phyloP scores from a whole-genome alignment of 1,140 invertebrate species.

The Ephestia elutella region DNA sequence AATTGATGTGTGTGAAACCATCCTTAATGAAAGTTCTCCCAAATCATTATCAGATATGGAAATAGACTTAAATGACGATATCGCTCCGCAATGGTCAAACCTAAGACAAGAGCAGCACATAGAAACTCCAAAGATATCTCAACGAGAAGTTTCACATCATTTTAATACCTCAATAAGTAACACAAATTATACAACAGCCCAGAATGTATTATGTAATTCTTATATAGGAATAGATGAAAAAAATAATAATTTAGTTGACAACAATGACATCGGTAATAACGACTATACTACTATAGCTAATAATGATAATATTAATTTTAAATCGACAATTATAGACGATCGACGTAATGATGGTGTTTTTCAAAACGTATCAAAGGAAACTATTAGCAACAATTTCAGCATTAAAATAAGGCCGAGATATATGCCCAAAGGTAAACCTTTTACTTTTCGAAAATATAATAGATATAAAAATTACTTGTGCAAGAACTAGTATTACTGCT shows the following conservation, averaged over 20 bases:
- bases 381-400: constrained; percentile 29
- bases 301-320: background rate
- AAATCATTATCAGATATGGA: background rate
- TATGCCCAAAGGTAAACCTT: constrained; percentile 52
- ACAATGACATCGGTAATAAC: background rate
- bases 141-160: background rate
- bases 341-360: background rate
- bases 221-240: background rate
- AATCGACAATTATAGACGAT: background rate
- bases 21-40: constrained; percentile 15
- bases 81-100: background rate
- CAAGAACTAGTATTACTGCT: background rate
- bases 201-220: background rate
- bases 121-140: background rate
- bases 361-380: background rate
- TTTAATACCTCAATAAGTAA: background rate
- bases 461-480: background rate
- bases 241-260: background rate
- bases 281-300: background rate
- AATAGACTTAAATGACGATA: background rate
- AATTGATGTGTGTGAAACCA: constrained; percentile 36
- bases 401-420: constrained; percentile 40
- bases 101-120: background rate
- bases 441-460: background rate
- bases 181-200: background rate